A percentile compares a stretch with the other conserved stretches of the same genome.
Conservation (phyloP, 2,113 vertebrate genomes). For the Oryzias javanicus region DNA sequence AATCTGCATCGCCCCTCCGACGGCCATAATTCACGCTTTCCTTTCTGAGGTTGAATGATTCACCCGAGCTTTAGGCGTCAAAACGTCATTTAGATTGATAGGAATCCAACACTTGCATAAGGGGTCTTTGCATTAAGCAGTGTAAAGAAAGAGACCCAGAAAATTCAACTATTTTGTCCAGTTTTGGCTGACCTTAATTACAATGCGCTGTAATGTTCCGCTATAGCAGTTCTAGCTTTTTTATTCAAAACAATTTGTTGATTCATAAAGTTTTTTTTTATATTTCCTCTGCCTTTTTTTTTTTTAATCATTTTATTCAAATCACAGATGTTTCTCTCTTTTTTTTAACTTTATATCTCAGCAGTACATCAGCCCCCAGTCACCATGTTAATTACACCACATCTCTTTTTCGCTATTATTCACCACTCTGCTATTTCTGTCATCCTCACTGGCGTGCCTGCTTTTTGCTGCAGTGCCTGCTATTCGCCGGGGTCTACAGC, state of each 20-base stretch:
- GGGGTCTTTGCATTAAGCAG: neutral
- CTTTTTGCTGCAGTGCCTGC: constrained; percentile 35
- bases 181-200: neutral
- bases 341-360: constrained; percentile 35
- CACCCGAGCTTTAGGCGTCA: constrained; percentile 13
- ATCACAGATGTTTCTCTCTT: neutral
- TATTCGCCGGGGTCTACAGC: constrained; percentile 52
- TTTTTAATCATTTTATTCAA: constrained; percentile 1
- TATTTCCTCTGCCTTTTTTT: constrained; percentile 7
- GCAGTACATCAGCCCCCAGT: constrained; percentile 47
- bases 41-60: constrained; percentile 26
- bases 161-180: constrained; percentile 25
- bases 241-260: neutral
- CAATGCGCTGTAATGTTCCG: too few relatives aligned
- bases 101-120: constrained; percentile 1
- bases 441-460: constrained; percentile 47
- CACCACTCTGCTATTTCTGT: constrained; percentile 73
- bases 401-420: constrained; percentile 62
- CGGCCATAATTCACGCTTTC: constrained; percentile 27
- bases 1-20: constrained; percentile 50
- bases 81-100: constrained; percentile 1
- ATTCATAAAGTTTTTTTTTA: constrained; percentile 5
- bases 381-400: constrained; percentile 68
- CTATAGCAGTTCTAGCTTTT: too few relatives aligned
- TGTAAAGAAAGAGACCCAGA: constrained; percentile 3